These are phyloP conservation scores for Epinephelus cyanopodus DNA, from an alignment of 2,113 vertebrate species.

Conservation along the genomic window DNA sequence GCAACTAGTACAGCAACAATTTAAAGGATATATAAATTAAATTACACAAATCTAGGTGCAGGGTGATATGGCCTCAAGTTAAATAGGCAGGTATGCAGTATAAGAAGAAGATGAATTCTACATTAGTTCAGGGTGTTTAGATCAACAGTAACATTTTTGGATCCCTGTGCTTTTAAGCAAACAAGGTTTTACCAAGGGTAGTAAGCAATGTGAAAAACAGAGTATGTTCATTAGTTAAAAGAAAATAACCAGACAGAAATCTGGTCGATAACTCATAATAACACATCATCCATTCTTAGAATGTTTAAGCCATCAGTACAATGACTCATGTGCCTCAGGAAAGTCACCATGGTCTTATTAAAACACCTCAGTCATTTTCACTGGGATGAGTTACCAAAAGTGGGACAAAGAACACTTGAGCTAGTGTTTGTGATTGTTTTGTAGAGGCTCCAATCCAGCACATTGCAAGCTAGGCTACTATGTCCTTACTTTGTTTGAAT, in stretches of 20 bases:
- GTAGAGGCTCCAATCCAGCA: not conserved
- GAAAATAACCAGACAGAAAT: slow-evolving; percentile 3
- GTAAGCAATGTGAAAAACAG: not conserved
- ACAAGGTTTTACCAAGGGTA: not conserved
- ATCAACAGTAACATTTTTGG: not conserved
- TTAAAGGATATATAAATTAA: not conserved
- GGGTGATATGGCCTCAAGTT: not conserved
- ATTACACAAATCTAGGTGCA: not conserved
- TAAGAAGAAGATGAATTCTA: not conserved
- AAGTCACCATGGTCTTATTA: slow-evolving; percentile 27
- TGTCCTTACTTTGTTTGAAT: not conserved
- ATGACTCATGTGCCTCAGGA: slow-evolving; percentile 63
- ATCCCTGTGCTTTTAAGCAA: slow-evolving; percentile 20
- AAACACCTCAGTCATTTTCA: slow-evolving; percentile 8
- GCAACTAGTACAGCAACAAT: not conserved
- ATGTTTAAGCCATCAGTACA: not conserved
- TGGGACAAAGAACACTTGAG: slow-evolving; percentile 27
- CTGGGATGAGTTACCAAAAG: slow-evolving; percentile 11
- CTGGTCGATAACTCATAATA: not conserved
- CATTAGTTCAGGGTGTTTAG: slow-evolving; percentile 5
- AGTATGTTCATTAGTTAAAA: not conserved
- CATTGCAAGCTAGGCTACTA: not conserved
- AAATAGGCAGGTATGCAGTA: not conserved
- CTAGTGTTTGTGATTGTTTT: not conserved
- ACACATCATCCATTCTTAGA: not conserved